Percentiles rank a stretch among this genome's conserved stretches.
These are phyloP conservation scores for Pocillopora meandrina DNA, from an alignment of 92 coral and sea anemone species.

Conservation along the genomic window DNA sequence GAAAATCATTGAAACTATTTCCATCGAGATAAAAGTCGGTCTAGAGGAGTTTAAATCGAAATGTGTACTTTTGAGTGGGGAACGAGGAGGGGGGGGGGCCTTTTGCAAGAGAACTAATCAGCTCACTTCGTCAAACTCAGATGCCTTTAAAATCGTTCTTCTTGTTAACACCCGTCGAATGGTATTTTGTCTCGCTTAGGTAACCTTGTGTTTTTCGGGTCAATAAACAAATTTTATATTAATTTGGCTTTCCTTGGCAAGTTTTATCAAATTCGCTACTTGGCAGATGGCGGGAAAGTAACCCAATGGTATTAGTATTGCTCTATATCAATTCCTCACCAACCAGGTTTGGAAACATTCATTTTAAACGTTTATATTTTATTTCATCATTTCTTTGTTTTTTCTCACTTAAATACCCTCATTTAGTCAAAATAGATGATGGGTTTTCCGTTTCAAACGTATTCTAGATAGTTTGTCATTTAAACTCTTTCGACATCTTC, in stretches of 20 bases:
- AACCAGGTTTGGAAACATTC: neutral
- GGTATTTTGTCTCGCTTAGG: neutral
- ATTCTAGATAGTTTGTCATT: neutral
- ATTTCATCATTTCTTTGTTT: neutral
- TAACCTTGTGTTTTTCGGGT: neutral
- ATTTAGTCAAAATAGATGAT: neutral
- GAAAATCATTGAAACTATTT: too few species aligned
- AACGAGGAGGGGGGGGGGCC: too few species aligned
- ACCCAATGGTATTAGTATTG: neutral
- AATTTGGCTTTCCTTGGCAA: conserved; percentile 5
- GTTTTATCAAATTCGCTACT: conserved; percentile 1
- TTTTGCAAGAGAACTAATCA: too few species aligned
- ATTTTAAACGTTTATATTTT: neutral
- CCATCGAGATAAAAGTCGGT: too few species aligned
- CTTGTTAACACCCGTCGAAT: too few species aligned
- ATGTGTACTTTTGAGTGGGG: too few species aligned
- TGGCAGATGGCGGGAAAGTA: too few species aligned
- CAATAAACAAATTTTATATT: neutral
- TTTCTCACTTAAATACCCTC: neutral
- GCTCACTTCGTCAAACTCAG: too few species aligned
- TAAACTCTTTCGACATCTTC: neutral
- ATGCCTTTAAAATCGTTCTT: too few species aligned
- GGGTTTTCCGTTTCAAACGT: neutral
- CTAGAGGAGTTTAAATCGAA: too few species aligned
- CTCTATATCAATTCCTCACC: neutral